A percentile compares a stretch with the other conserved stretches of the same genome.
Evolutionary conservation across 2,113 vertebrate genomes (phyloP).

Genomic region (Trichechus manatus): DNA sequence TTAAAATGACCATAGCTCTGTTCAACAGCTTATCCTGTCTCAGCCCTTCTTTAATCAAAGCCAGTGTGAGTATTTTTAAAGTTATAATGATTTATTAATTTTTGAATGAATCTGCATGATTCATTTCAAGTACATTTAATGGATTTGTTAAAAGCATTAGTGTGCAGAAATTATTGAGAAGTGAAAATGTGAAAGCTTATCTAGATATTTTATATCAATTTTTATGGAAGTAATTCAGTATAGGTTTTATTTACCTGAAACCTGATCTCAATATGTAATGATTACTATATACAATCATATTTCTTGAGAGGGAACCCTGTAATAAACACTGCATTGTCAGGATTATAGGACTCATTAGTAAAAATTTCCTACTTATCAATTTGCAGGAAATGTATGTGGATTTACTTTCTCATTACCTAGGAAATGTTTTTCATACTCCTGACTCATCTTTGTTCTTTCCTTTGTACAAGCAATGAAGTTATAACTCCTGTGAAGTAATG

Average conservation of each 20-base stretch:
- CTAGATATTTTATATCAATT: conserved; percentile 50
- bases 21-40: background rate
- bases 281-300: background rate
- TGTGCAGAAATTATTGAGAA: conserved; percentile 29
- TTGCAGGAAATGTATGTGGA: conserved; percentile 82
- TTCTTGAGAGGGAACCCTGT: conserved; percentile 44
- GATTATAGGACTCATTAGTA: conserved; percentile 71
- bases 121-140: conserved; percentile 9
- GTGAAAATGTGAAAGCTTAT: background rate
- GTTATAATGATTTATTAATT: background rate
- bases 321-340: conserved; percentile 70
- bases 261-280: background rate
- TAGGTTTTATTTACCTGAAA: background rate
- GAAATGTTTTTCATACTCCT: conserved; percentile 79
- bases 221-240: background rate
- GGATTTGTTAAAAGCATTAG: background rate
- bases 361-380: conserved; percentile 78
- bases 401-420: conserved; percentile 84
- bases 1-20: background rate
- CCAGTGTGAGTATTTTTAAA: background rate
- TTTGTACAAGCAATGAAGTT: conserved; percentile 79
- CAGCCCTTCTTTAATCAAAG: background rate
- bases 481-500: conserved; percentile 77
- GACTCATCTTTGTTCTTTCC: conserved; percentile 82
- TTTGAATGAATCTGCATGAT: background rate